Conservation (phyloP, 2,113 vertebrate species). For the Proteles cristata region DNA sequence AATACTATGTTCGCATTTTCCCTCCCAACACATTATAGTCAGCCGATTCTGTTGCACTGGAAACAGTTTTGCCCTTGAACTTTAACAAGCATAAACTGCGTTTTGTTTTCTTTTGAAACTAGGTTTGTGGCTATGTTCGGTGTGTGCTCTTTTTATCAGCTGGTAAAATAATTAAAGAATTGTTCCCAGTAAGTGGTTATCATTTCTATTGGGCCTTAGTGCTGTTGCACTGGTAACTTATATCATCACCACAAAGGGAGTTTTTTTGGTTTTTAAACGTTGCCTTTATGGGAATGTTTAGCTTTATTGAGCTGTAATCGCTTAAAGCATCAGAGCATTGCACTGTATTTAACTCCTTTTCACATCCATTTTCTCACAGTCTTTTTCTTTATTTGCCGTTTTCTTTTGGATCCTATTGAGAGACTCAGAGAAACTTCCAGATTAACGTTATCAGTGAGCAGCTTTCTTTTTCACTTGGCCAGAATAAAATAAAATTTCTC, state of each 20-base stretch:
- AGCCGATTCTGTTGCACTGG: conserved; percentile 59
- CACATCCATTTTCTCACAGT: background rate
- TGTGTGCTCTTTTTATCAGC: conserved; percentile 39
- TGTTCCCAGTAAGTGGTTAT: background rate
- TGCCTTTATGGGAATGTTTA: conserved; percentile 34
- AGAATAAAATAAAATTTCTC: background rate
- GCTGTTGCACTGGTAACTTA: conserved; percentile 24
- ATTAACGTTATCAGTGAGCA: conserved; percentile 8
- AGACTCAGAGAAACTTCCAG: conserved; percentile 47
- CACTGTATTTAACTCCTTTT: conserved; percentile 48
- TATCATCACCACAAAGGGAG: background rate
- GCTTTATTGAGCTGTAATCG: conserved; percentile 50
- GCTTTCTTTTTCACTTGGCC: background rate
- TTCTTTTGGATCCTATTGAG: conserved; percentile 57
- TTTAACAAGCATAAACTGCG: conserved; percentile 64
- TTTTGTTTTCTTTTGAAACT: conserved; percentile 68
- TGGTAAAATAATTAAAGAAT: conserved; percentile 65
- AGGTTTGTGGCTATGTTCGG: conserved; percentile 2
- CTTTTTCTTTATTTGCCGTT: conserved; percentile 17
- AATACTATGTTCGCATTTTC: conserved; percentile 68
- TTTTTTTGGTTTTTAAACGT: background rate
- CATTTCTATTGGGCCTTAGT: background rate
- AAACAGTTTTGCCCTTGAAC: conserved; percentile 78
- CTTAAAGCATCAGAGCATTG: background rate
- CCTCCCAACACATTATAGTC: background rate